phyloP scores from a whole-genome alignment of 2,113 vertebrate genomes.

The Hypocryptadius cinnamomeus region DNA sequence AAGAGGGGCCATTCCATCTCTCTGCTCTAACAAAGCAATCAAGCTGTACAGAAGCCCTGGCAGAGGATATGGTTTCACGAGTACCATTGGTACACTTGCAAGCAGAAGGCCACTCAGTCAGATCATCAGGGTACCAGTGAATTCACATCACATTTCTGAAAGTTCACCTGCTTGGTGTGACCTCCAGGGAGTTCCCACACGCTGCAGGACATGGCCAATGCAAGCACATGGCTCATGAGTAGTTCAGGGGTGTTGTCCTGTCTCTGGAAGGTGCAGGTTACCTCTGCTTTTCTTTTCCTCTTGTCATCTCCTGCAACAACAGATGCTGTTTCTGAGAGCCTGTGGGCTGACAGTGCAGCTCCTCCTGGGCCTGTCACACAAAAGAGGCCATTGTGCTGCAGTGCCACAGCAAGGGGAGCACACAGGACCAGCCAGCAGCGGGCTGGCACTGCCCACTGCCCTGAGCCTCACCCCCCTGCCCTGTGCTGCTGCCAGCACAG shows the following conservation, averaged over 20 bases:
- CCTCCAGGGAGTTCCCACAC: background rate
- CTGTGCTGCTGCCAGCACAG: background rate
- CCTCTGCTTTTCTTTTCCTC: background rate
- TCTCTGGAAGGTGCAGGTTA: background rate
- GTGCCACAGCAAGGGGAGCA: background rate
- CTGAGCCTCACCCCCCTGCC: background rate
- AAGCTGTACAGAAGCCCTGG: background rate
- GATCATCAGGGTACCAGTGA: background rate
- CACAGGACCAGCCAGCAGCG: background rate
- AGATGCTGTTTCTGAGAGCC: background rate
- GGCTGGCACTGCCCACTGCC: background rate
- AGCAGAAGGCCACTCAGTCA: background rate
- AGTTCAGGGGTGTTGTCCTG: background rate
- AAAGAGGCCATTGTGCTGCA: background rate
- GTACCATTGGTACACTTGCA: background rate
- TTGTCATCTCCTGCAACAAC: background rate
- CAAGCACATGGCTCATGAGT: rapidly evolving
- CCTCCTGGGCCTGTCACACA: background rate
- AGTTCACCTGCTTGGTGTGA: background rate
- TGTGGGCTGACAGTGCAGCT: background rate
- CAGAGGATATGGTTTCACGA: background rate
- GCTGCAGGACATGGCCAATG: background rate
- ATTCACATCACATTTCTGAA: background rate
- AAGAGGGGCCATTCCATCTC: background rate
- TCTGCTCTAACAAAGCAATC: background rate